phyloP scores from a whole-genome alignment of 2,797 vertebrate species.

The Anniella stebbinsi region DNA sequence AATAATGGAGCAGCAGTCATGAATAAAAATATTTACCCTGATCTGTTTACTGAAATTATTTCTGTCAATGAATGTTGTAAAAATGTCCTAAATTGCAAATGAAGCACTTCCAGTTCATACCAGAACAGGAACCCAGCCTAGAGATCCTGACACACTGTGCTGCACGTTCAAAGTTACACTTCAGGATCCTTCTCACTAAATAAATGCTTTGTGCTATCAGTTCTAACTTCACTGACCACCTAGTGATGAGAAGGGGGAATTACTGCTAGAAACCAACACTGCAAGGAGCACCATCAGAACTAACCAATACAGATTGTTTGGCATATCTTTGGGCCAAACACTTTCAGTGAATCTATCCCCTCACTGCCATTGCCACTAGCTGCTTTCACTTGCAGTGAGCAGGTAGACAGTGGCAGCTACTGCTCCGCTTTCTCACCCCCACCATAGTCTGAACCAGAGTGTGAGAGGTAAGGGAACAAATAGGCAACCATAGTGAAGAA shows the following conservation, averaged over 20 bases:
- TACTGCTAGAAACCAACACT: neutral
- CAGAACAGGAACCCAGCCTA: neutral
- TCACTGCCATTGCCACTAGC: no score
- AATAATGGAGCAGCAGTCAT: conserved; percentile 11
- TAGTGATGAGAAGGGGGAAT: neutral
- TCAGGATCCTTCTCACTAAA: neutral
- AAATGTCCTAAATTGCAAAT: neutral
- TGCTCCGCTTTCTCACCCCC: no score
- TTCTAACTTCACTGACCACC: neutral
- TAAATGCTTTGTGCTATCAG: neutral
- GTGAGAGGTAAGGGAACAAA: no score
- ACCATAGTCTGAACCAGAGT: no score
- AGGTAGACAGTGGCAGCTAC: no score
- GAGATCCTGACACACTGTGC: neutral
- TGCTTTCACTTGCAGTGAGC: no score
- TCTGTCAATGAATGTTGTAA: neutral
- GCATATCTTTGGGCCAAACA: neutral
- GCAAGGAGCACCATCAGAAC: neutral
- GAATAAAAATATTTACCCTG: neutral
- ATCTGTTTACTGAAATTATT: neutral
- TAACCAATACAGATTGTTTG: neutral
- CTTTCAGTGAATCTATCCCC: no score
- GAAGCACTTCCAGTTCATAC: neutral
- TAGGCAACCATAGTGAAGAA: no score
- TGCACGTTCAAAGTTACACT: neutral